A percentile compares a stretch with the other conserved stretches of the same genome.
phyloP scores from a whole-genome alignment of 2,888 invertebrate genomes.

The Heteropelma amictum region DNA sequence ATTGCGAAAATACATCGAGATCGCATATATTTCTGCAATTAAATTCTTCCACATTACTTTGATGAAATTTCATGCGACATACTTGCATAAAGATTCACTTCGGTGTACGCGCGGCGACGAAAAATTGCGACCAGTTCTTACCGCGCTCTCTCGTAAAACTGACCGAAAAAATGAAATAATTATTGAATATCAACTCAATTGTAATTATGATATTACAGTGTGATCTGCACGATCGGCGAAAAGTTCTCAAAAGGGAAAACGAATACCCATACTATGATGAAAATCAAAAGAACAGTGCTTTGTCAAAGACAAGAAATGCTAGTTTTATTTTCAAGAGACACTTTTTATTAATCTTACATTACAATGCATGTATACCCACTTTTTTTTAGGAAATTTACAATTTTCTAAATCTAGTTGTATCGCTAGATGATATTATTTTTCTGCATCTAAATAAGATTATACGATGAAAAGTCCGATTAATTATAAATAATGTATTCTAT shows the following conservation, averaged over 20 bases:
- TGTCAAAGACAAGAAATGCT: slow-evolving; percentile 2
- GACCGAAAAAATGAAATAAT: not conserved
- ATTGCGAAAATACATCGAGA: too few species aligned
- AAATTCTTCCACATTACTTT: too few species aligned
- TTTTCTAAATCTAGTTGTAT: slow-evolving; percentile 52
- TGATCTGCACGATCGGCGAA: not conserved
- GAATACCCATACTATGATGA: not conserved
- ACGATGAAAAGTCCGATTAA: not conserved
- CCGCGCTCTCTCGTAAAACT: not conserved
- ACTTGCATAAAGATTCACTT: too few species aligned
- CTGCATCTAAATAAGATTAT: slow-evolving; percentile 11
- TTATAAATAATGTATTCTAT: slow-evolving; percentile 27
- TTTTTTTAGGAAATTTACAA: slow-evolving; percentile 49
- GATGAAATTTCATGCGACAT: too few species aligned
- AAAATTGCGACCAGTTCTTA: too few species aligned
- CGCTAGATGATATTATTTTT: slow-evolving; percentile 49
- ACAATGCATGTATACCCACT: slow-evolving; percentile 42
- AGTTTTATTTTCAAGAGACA: slow-evolving; percentile 32
- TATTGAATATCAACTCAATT: too few species aligned
- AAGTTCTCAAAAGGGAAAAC: not conserved
- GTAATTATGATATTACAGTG: not conserved
- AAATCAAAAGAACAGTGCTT: slow-evolving; percentile 37
- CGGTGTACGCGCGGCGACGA: too few species aligned
- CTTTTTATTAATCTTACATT: slow-evolving; percentile 36
- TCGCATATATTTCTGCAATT: too few species aligned